Evolutionary conservation across 2,797 vertebrate genomes (phyloP), one percentile per base, ranked within the genome.

Genomic region (Ispidina lecontei): DNA sequence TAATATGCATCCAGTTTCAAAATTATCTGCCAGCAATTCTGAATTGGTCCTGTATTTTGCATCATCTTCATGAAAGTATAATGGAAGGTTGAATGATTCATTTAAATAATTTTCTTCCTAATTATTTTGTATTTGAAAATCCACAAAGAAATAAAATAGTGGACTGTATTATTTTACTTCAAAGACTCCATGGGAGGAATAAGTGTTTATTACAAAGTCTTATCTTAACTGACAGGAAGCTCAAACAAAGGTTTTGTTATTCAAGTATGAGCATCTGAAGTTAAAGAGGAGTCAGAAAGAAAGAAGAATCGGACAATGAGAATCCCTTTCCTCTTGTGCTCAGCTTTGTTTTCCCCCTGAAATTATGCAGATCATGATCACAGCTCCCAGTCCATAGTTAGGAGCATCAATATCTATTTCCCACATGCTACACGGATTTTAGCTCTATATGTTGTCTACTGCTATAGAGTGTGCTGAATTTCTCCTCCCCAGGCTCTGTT

Each of bases 61-160:
- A 94, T 79, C 81, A 84, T 83, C 74, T 82, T 76, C 68, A 28
- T 84, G 74, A 87, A 94, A 93, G 70, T 67, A 56, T 43, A 96
- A 88, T 43, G 54, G 71, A 60, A 71, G 56, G 69, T 5, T 79
- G 77, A 76, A 90, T 58, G 12, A 29, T 51, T 90, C 56, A 86
- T 84, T 94, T 76, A 82, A 91, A 71, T 84, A 64, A 55, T 87
- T 94, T 94, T 84, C 74, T 78, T 60, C 52, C 41, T 39, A 21
- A 46, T 82, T 86, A 81, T 64, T 81, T 87, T 43, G 43, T 64
- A 74, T 39, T 89, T 51, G 51, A 84, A 87, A 87, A 77, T 74
- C 41, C 46, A 91, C 54, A 71, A 76, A 87, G 35, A 67, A 82
- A 56, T 3, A 39, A 29, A 75, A 76, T 33, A 37, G 64, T 71